These are phyloP conservation scores for Leiothrix lutea DNA, from an alignment of 2,113 vertebrate genomes.

Conservation along the genomic window DNA sequence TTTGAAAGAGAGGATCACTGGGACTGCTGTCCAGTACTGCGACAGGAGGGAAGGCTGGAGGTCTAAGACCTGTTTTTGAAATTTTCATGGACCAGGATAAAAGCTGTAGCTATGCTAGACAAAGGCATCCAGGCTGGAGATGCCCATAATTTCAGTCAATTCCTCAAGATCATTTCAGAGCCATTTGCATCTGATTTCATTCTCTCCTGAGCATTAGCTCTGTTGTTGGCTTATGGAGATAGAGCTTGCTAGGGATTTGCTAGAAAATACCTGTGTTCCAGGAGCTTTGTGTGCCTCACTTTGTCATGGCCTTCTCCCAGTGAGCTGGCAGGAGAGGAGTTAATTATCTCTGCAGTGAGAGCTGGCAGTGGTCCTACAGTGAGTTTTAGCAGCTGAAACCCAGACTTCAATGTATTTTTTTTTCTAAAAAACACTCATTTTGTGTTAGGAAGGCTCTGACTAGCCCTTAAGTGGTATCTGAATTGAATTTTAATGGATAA, in stretches of 20 bases:
- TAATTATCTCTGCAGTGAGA: not conserved
- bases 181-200: not conserved
- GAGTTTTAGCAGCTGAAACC: not conserved
- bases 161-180: not conserved
- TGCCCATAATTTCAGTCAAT: rapidly evolving
- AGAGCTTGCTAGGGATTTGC: not conserved
- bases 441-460: not conserved
- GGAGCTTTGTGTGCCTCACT: not conserved
- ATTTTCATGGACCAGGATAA: not conserved
- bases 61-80: not conserved
- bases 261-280: not conserved
- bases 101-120: not conserved
- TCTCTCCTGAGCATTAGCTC: not conserved
- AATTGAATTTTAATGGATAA: conserved; percentile 38
- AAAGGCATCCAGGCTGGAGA: not conserved
- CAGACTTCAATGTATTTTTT: not conserved
- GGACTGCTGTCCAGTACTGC: not conserved
- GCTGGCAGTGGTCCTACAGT: not conserved
- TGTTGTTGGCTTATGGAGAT: not conserved
- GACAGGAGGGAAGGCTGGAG: not conserved
- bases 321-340: not conserved
- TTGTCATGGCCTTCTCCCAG: not conserved
- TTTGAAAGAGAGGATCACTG: not conserved
- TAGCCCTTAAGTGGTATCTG: conserved; percentile 25
- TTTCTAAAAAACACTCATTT: not conserved